Evolutionary conservation across 1,140 invertebrate genomes (phyloP).

Genomic region (Drusus annulatus): DNA sequence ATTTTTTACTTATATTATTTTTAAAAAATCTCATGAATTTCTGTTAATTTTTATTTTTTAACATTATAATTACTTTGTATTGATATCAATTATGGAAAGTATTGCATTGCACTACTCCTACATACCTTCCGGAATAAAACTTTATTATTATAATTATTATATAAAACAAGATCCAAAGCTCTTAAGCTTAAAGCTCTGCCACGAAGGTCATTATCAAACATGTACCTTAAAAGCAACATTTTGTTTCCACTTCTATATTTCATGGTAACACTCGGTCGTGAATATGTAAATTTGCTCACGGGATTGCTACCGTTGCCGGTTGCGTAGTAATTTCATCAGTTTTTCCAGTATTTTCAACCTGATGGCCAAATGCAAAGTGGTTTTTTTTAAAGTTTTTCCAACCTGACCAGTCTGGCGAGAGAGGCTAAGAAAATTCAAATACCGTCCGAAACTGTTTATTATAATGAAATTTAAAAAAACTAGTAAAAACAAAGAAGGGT

Average conservation of each 20-base stretch:
- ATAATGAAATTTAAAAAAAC: constrained; percentile 8
- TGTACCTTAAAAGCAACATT: no score
- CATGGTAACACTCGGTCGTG: constrained; percentile 1
- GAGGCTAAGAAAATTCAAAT: not conserved
- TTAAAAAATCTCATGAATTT: no score
- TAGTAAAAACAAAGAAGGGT: not conserved
- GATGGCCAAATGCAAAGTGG: not conserved
- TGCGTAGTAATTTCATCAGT: not conserved
- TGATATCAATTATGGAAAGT: no score
- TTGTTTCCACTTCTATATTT: not conserved
- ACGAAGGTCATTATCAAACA: not conserved
- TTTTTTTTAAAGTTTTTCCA: constrained; percentile 1
- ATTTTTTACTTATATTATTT: no score
- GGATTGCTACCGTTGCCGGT: not conserved
- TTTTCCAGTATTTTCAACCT: no score
- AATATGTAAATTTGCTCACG: not conserved
- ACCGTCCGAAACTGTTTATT: not conserved
- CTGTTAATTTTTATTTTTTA: no score
- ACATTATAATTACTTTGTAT: no score
- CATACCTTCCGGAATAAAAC: no score
- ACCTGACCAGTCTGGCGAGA: not conserved
- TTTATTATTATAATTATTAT: no score
- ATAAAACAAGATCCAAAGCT: no score
- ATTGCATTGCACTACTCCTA: no score
- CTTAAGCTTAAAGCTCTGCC: not conserved